Conservation (phyloP, 1,140 invertebrate species). For the Bacillus rossius region DNA sequence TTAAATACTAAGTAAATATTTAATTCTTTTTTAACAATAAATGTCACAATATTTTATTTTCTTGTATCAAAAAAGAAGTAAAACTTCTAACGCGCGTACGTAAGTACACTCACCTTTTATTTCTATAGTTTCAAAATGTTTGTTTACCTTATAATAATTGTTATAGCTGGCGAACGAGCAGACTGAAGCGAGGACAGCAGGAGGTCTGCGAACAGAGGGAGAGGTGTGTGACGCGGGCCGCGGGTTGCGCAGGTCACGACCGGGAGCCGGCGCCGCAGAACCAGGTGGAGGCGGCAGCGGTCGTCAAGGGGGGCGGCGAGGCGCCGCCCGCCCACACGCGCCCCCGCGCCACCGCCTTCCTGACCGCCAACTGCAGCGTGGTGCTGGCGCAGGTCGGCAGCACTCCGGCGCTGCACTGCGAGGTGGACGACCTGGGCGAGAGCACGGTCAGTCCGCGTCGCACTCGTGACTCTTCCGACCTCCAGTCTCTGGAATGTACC, state of each 20-base stretch:
- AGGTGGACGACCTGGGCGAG: conserved; percentile 54
- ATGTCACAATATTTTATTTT: no score
- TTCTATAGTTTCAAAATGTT: no score
- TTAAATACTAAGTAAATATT: no score
- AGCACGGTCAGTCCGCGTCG: conserved; percentile 47
- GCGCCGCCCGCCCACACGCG: background rate
- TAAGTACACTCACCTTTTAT: no score
- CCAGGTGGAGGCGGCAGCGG: background rate
- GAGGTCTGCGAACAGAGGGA: no score
- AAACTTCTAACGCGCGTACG: no score
- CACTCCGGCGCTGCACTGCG: conserved; percentile 53
- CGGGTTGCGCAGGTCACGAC: background rate
- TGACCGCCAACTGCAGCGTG: conserved; percentile 54
- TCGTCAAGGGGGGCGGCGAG: background rate
- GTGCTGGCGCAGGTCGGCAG: conserved; percentile 54
- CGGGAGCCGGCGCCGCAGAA: background rate
- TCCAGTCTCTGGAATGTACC: no score
- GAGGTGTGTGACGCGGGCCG: background rate
- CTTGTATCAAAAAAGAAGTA: no score
- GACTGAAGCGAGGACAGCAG: background rate
- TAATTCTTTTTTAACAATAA: no score
- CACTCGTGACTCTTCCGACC: background rate
- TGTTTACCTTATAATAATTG: no score
- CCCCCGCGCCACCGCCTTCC: conserved; percentile 38
- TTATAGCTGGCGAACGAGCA: background rate